These are phyloP conservation scores for Anser cygnoides DNA, from an alignment of 2,113 vertebrate genomes.

Conservation along the genomic window DNA sequence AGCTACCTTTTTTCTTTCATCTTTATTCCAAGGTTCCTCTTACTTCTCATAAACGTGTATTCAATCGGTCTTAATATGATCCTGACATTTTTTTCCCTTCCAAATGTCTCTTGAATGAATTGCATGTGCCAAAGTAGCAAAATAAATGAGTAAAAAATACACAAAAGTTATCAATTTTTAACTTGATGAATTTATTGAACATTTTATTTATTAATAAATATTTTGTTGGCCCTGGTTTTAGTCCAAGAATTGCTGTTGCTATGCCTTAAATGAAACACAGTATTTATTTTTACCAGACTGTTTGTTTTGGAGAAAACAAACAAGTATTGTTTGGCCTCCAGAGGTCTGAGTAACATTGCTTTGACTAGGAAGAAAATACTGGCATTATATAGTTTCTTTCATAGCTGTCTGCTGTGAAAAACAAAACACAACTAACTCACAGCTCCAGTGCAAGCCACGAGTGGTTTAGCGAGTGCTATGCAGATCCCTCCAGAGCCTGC, in stretches of 20 bases:
- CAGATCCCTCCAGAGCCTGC: neutral
- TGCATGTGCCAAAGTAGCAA: neutral
- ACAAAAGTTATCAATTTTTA: neutral
- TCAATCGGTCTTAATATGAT: neutral
- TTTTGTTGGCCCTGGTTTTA: neutral
- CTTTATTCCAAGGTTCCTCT: neutral
- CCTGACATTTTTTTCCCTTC: accelerated
- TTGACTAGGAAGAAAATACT: neutral
- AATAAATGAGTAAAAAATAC: neutral
- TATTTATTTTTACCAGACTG: neutral
- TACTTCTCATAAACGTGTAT: neutral
- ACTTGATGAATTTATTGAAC: neutral
- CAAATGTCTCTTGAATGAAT: neutral
- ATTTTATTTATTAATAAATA: neutral
- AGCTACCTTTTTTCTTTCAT: neutral
- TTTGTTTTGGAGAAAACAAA: neutral
- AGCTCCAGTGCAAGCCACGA: neutral
- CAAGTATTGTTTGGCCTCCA: neutral
- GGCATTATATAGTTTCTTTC: neutral
- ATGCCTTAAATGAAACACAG: neutral
- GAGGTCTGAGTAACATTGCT: neutral
- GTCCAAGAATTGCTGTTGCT: neutral
- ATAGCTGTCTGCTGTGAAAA: neutral
- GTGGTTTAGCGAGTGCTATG: neutral
- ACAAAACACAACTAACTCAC: neutral